A percentile compares a stretch with the other conserved stretches of the same genome.
Evolutionary conservation across 2,888 invertebrate genomes (phyloP).

Genomic region (Andrena bucephala): DNA sequence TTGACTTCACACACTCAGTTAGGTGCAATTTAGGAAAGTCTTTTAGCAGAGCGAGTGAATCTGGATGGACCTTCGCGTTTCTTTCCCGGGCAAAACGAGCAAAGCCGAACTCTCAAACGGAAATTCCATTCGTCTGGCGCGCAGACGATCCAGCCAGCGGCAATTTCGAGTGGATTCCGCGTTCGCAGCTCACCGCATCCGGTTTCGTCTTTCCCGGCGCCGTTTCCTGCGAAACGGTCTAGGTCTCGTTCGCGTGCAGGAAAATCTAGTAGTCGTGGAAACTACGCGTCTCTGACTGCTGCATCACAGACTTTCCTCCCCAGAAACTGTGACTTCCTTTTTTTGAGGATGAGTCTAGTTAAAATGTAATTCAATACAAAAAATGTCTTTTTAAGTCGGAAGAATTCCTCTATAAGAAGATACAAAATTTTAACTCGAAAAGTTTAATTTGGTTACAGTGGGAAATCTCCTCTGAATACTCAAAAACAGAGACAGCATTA

Average conservation of each 20-base stretch:
- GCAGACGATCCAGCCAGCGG: conserved; percentile 53
- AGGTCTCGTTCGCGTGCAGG: conserved; percentile 21
- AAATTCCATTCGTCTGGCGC: conserved; percentile 63
- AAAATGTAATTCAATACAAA: background rate
- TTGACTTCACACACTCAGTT: background rate
- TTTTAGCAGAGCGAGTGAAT: background rate
- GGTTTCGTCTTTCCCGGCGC: conserved; percentile 60
- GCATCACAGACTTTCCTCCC: conserved; percentile 34
- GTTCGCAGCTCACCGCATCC: conserved; percentile 61
- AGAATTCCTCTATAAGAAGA: background rate
- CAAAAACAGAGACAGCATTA: no score
- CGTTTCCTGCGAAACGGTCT: conserved; percentile 48
- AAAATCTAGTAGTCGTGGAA: conserved; percentile 46
- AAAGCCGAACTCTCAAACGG: conserved; percentile 53
- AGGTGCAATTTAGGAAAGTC: background rate
- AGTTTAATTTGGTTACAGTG: no score
- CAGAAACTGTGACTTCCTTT: background rate
- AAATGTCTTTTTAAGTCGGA: background rate
- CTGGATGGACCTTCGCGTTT: conserved; percentile 3
- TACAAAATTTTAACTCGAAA: no score
- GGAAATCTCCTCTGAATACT: no score
- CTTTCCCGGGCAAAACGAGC: conserved; percentile 40
- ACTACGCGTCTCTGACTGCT: conserved; percentile 30
- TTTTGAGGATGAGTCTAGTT: background rate
- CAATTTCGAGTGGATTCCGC: conserved; percentile 64